Percentiles rank a stretch among this genome's conserved stretches.
Conservation (phyloP, 1,140 invertebrate genomes). For the Parapsyche elsis region DNA sequence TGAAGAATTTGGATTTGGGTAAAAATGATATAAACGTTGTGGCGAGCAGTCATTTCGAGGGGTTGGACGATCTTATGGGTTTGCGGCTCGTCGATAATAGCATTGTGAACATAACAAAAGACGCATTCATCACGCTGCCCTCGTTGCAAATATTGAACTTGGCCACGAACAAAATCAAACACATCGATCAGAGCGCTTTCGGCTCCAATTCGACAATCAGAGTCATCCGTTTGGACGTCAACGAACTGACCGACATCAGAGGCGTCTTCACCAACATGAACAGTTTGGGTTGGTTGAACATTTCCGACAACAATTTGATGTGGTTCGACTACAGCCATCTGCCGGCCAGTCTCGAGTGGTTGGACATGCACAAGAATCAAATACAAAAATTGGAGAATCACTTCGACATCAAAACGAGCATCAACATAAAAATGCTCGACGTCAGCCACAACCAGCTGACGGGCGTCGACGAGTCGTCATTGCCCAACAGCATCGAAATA, state of each 20-base stretch:
- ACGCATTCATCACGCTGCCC: conserved; percentile 73
- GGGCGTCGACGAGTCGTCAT: conserved; percentile 74
- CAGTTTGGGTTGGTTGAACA: conserved; percentile 77
- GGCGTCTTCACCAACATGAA: conserved; percentile 76
- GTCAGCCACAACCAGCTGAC: conserved; percentile 80
- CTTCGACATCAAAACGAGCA: conserved; percentile 78
- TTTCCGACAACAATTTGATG: conserved; percentile 75
- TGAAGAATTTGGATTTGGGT: conserved; percentile 84
- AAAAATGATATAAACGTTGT: conserved; percentile 79
- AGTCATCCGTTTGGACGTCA: conserved; percentile 76
- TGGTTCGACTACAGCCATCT: conserved; percentile 79
- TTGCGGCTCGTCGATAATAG: conserved; percentile 75
- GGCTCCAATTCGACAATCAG: conserved; percentile 74
- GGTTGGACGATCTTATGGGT: conserved; percentile 73
- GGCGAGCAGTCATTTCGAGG: conserved; percentile 72
- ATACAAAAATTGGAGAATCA: conserved; percentile 78
- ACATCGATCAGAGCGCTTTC: conserved; percentile 76
- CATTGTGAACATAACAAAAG: conserved; percentile 75
- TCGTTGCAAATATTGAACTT: conserved; percentile 78
- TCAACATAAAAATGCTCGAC: conserved; percentile 82
- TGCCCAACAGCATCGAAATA: conserved; percentile 81
- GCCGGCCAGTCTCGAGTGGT: conserved; percentile 76
- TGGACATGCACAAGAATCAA: conserved; percentile 78
- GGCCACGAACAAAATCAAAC: conserved; percentile 75
- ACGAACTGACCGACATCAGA: conserved; percentile 76